Conservation (phyloP, 2,113 vertebrate genomes). For the Eurystomus gularis region DNA sequence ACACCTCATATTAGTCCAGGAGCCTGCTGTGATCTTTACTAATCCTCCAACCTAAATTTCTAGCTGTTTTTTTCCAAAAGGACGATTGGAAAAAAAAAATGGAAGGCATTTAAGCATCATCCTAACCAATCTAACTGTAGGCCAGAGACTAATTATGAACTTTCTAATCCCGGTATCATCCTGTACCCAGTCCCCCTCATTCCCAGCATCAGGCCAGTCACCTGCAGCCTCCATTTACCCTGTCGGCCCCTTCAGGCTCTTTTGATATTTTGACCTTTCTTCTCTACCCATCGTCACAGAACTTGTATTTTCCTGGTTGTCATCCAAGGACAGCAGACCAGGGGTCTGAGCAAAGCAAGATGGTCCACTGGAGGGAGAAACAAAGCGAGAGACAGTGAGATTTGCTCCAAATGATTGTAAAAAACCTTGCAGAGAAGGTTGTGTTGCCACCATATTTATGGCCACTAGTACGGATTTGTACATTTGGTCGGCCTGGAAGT, state of each 20-base stretch:
- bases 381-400: not conserved
- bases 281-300: not conserved
- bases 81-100: no score
- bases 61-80: not conserved
- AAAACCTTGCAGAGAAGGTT: not conserved
- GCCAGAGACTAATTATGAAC: not conserved
- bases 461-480: not conserved
- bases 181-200: not conserved
- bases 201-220: not conserved
- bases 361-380: not conserved
- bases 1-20: not conserved
- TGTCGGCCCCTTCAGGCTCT: not conserved
- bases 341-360: not conserved
- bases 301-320: not conserved
- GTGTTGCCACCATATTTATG: not conserved
- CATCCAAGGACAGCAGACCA: not conserved
- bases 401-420: not conserved
- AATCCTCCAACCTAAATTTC: not conserved
- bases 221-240: not conserved
- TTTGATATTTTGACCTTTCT: not conserved
- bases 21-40: not conserved
- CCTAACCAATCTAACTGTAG: not conserved
- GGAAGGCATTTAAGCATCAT: not conserved
- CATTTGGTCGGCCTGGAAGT: not conserved
- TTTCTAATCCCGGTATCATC: fast-evolving